These are phyloP conservation scores for Spermophilus dauricus DNA, from an alignment of 2,113 vertebrate genomes.

Conservation along the genomic window DNA sequence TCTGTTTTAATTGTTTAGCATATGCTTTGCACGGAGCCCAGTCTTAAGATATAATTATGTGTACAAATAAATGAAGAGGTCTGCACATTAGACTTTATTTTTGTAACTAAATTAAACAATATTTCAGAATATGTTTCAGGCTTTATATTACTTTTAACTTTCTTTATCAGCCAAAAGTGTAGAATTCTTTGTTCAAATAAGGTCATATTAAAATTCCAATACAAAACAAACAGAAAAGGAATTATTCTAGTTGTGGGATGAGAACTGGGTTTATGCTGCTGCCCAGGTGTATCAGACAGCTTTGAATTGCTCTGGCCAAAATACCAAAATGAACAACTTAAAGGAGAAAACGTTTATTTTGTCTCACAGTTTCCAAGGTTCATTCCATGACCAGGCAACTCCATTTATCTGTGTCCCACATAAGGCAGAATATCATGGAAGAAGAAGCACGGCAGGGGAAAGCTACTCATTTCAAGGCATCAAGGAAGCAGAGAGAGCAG, in stretches of 20 bases:
- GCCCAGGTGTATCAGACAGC: too few relatives aligned
- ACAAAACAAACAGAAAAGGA: not conserved
- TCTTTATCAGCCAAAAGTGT: not conserved
- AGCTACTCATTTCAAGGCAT: too few relatives aligned
- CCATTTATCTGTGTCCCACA: too few relatives aligned
- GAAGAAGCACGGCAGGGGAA: too few relatives aligned
- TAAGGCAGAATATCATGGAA: too few relatives aligned
- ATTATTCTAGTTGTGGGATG: not conserved
- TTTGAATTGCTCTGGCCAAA: too few relatives aligned
- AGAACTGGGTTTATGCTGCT: not conserved
- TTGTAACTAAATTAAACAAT: not conserved
- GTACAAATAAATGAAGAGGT: not conserved
- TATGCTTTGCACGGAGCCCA: not conserved
- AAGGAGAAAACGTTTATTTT: too few relatives aligned
- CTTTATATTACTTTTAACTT: not conserved
- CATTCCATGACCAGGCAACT: too few relatives aligned
- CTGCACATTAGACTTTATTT: not conserved
- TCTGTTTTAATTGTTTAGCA: not conserved
- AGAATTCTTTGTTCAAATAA: not conserved
- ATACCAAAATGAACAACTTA: too few relatives aligned
- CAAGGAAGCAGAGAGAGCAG: too few relatives aligned
- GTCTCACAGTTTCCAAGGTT: too few relatives aligned
- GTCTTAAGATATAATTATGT: not conserved
- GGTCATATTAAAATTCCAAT: not conserved
- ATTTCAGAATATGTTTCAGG: not conserved